Percentiles rank a stretch among this genome's conserved stretches.
These are phyloP conservation scores for Chrysomela aeneicollis DNA, from an alignment of 2,888 invertebrate genomes.

Conservation along the genomic window DNA sequence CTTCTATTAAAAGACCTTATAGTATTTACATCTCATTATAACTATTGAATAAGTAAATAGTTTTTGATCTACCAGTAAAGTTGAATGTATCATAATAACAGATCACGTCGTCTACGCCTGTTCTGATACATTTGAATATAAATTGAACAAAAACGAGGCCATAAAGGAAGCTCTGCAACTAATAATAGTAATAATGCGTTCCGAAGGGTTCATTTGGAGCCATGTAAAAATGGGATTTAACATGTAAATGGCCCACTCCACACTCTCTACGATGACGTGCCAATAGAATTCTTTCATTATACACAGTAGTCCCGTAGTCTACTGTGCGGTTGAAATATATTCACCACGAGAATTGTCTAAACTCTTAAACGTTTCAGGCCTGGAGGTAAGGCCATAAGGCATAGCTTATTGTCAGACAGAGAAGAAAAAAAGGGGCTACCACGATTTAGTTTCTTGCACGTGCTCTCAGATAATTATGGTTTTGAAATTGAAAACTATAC, in stretches of 20 bases:
- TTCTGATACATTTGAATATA: conserved; percentile 20
- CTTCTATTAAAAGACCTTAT: too few relatives aligned
- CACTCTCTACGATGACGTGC: neutral
- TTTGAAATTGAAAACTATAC: too few relatives aligned
- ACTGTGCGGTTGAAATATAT: neutral
- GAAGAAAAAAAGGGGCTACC: neutral
- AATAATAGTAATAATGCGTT: conserved; percentile 15
- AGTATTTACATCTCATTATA: too few relatives aligned
- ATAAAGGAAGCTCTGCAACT: conserved; percentile 22
- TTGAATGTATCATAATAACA: too few relatives aligned
- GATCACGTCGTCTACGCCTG: conserved; percentile 5
- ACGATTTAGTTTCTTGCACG: neutral
- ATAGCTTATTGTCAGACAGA: neutral
- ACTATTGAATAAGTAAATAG: too few relatives aligned
- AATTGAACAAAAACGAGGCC: conserved; percentile 24
- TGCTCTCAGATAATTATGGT: neutral
- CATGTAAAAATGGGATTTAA: conserved; percentile 14
- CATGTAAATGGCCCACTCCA: neutral
- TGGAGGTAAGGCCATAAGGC: neutral
- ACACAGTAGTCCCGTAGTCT: neutral
- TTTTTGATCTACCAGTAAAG: too few relatives aligned
- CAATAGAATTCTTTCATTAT: neutral
- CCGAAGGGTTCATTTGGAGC: conserved; percentile 13
- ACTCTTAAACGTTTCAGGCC: neutral
- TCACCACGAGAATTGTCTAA: neutral